phyloP scores from a whole-genome alignment of 2,113 vertebrate species.

The Eulacestoma nigropectus region DNA sequence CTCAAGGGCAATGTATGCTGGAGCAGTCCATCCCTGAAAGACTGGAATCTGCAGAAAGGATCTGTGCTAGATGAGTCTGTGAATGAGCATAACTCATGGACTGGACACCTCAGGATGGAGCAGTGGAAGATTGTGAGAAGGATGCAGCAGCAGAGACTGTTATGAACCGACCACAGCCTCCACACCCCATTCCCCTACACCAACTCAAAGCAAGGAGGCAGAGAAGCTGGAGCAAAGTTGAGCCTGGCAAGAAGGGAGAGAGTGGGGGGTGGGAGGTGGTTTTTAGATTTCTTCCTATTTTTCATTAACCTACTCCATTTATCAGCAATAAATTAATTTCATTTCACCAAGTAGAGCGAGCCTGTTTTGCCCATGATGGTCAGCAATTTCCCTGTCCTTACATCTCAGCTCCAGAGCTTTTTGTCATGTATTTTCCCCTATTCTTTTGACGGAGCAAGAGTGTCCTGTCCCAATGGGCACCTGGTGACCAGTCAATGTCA shows the following conservation, averaged over 20 bases:
- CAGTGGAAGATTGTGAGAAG: neutral
- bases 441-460: neutral
- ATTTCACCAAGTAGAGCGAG: neutral
- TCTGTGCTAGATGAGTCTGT: neutral
- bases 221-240: neutral
- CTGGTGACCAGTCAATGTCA: neutral
- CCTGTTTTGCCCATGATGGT: neutral
- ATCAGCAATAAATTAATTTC: neutral
- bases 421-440: neutral
- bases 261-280: accelerated
- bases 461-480: neutral
- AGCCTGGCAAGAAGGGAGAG: neutral
- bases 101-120: neutral
- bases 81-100: neutral
- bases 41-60: neutral
- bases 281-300: neutral
- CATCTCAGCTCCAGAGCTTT: neutral
- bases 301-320: neutral
- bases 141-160: neutral
- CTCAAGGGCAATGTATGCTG: accelerated
- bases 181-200: neutral
- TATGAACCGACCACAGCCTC: neutral
- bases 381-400: neutral
- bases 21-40: neutral
- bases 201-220: neutral